These are phyloP conservation scores for Anagrus nilaparvatae DNA, from an alignment of 1,140 invertebrate genomes.

Conservation along the genomic window DNA sequence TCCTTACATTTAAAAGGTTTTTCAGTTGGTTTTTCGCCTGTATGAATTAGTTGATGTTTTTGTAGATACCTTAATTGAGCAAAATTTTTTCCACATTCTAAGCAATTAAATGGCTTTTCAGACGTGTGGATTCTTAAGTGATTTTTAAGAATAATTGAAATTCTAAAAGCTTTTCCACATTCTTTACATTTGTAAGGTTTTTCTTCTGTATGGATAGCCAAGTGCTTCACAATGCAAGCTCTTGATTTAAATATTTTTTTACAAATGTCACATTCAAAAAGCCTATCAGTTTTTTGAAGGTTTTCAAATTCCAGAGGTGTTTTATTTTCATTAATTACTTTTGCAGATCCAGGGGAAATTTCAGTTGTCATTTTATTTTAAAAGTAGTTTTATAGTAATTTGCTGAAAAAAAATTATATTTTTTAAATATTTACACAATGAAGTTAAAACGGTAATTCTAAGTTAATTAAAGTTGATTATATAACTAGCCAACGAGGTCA, in stretches of 20 bases:
- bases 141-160: constrained; percentile 82
- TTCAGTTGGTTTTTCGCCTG: constrained; percentile 82
- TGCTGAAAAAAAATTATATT: too few species aligned
- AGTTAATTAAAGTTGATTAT: too few species aligned
- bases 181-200: constrained; percentile 77
- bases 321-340: too few species aligned
- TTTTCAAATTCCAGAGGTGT: too few species aligned
- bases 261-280: constrained; percentile 85
- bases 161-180: constrained; percentile 84
- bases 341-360: too few species aligned
- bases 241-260: constrained; percentile 81
- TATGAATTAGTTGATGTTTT: constrained; percentile 78
- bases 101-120: constrained; percentile 86
- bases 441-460: too few species aligned
- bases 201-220: constrained; percentile 88
- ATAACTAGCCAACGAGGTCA: too few species aligned
- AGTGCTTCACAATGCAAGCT: constrained; percentile 82
- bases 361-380: too few species aligned
- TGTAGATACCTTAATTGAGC: constrained; percentile 80
- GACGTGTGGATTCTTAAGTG: constrained; percentile 89
- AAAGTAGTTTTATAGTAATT: too few species aligned
- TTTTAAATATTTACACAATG: too few species aligned
- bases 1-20: constrained; percentile 82
- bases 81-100: constrained; percentile 84
- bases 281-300: too few species aligned